Percentiles rank a stretch among this genome's conserved stretches.
Conservation (phyloP, 37 sponge, comb jelly and placozoan genomes). For the Sycon ciliatum region DNA sequence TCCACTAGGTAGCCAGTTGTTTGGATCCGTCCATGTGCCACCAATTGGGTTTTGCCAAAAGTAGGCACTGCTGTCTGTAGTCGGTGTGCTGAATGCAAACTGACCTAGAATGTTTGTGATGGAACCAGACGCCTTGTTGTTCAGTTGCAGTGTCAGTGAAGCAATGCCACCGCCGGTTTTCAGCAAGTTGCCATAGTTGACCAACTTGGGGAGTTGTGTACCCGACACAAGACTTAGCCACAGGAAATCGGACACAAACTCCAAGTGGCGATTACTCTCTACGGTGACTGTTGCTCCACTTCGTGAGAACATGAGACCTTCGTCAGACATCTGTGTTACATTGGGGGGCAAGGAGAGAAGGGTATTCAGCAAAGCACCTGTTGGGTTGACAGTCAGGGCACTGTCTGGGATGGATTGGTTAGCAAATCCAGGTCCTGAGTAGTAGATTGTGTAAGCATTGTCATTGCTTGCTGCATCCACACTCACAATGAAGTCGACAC, state of each 20-base stretch:
- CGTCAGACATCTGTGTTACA: too few relatives aligned
- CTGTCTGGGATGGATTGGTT: neutral
- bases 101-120: neutral
- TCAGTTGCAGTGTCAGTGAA: neutral
- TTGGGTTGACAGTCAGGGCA: neutral
- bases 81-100: neutral
- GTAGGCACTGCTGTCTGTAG: neutral
- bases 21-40: neutral
- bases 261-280: neutral
- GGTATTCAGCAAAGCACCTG: too few relatives aligned
- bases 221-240: neutral
- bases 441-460: neutral
- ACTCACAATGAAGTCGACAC: neutral
- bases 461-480: too few relatives aligned
- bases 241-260: neutral
- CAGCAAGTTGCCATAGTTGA: neutral
- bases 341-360: too few relatives aligned
- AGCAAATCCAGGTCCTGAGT: neutral
- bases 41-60: neutral
- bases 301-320: neutral
- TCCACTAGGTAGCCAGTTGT: slow-evolving; percentile 1
- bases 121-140: neutral
- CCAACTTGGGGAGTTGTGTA: neutral
- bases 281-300: neutral
- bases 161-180: neutral